Base-by-base conservation (phyloP, 1,140 invertebrate species). In the Mesaphorura yosii region DNA sequence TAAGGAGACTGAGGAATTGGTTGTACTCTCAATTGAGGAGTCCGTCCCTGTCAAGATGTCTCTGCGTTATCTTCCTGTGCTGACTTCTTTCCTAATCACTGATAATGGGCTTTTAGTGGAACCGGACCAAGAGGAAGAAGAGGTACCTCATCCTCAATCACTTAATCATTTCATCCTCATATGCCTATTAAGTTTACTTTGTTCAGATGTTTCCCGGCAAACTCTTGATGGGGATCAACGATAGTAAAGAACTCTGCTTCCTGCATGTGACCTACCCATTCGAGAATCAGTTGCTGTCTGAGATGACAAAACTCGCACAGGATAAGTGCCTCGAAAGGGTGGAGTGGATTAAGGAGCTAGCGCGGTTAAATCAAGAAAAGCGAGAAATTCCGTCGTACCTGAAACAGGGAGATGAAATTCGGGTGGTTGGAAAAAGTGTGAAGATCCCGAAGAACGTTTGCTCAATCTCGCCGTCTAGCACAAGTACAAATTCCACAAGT, bases 181-280 rank as follows among this genome's bases (percentile, higher is more conserved):
- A 23, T 56, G 31, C 17, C 14, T 12, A 17, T 45, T 15, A 42
- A 5, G 10, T 46, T 19, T 42, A 34, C 31, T 15, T 37, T 51
- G 22, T 47, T 17, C 29, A 62, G 59, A 48, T 62, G 40, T 62
- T 62, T 31, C 50, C 51, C 1, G 57, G 60, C 17, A 59, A 59
- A 29, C 25, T 62, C 4, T 25, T 55, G 5, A 31, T 59, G 40
- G 60, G 60, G n/a, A 40, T 62, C 5, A 62, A 55, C 37, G 60
- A 62, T 22, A 56, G 57, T 39, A 58, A 57, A 34, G 60, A 62
- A 41, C 3, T 62, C 3, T 62, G 60, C 34, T 56, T 53, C 34
- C 48, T 59, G 14, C 59, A 57, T 40, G n/a, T 59, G 20, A 62
- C 57, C 10, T 56, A 49, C 37, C 53, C 54, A 17, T 47, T 62